Percentiles rank a stretch among this genome's conserved stretches.
phyloP scores from a whole-genome alignment of 2,888 invertebrate species.

The Chydorus sphaericus region DNA sequence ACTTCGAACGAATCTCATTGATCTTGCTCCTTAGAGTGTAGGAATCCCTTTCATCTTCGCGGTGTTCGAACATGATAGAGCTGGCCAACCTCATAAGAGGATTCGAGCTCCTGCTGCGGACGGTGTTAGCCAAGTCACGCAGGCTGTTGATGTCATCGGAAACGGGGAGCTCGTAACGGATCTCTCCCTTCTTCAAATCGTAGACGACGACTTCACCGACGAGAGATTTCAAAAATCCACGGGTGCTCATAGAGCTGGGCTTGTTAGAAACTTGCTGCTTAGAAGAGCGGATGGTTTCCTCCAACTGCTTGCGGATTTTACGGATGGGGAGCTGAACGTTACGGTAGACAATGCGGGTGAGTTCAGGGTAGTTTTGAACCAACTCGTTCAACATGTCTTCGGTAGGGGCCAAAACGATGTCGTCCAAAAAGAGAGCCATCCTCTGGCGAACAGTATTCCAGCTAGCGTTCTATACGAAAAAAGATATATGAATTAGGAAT shows the following conservation, averaged over 20 bases:
- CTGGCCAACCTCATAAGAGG: background rate
- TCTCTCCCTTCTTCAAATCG: background rate
- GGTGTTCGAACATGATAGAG: no score
- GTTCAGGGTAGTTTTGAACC: conserved; percentile 10
- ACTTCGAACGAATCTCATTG: conserved; percentile 29
- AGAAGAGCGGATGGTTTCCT: no score
- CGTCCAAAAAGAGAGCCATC: conserved; percentile 5
- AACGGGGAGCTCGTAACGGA: conserved; percentile 24
- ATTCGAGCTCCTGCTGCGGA: conserved; percentile 25
- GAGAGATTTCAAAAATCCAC: background rate
- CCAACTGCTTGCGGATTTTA: no score
- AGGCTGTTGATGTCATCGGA: conserved; percentile 33
- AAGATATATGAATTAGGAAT: no score
- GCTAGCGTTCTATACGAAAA: background rate
- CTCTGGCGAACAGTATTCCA: background rate
- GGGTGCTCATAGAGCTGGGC: no score
- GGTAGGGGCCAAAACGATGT: conserved; percentile 2
- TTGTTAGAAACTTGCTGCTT: no score
- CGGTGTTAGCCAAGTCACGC: conserved; percentile 38
- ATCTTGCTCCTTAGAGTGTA: conserved; percentile 44
- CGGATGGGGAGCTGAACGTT: conserved; percentile 3
- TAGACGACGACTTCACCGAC: background rate
- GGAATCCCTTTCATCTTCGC: no score
- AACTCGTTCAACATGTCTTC: background rate
- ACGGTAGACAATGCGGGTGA: conserved; percentile 10